Conservation (phyloP, 2,113 vertebrate species). For the Gopherus evgoodei region DNA sequence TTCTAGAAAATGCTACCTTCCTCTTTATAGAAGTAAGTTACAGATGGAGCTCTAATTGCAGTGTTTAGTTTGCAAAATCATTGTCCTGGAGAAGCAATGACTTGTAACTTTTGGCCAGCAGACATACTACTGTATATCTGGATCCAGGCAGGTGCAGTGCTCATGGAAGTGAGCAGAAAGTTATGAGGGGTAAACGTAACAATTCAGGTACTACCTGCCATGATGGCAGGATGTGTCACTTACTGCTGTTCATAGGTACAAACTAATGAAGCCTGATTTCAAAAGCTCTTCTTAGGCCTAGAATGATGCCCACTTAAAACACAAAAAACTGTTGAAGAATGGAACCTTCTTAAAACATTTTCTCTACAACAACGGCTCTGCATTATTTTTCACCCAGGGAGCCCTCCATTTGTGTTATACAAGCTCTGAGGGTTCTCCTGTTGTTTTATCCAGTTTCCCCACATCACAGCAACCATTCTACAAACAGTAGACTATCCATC, state of each 20-base stretch:
- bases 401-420: neutral
- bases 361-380: neutral
- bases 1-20: neutral
- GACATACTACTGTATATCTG: fast-evolving
- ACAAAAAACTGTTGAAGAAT: neutral
- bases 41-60: fast-evolving
- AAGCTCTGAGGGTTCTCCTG: neutral
- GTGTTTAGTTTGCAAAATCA: fast-evolving
- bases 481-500: neutral
- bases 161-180: neutral
- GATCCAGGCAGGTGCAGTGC: fast-evolving
- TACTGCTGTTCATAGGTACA: neutral
- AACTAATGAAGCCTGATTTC: neutral
- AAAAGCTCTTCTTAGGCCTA: neutral
- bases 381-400: neutral
- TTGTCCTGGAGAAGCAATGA: fast-evolving
- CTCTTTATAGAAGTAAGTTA: fast-evolving
- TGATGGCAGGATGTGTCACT: neutral
- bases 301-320: neutral
- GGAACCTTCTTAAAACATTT: neutral
- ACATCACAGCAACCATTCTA: neutral
- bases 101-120: fast-evolving
- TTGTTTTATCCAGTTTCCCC: neutral
- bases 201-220: fast-evolving
- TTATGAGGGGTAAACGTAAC: neutral